Percentiles rank a stretch among this genome's conserved stretches.
These are phyloP conservation scores for Mythimna pallens DNA, from an alignment of 2,888 invertebrate genomes.

Conservation along the genomic window DNA sequence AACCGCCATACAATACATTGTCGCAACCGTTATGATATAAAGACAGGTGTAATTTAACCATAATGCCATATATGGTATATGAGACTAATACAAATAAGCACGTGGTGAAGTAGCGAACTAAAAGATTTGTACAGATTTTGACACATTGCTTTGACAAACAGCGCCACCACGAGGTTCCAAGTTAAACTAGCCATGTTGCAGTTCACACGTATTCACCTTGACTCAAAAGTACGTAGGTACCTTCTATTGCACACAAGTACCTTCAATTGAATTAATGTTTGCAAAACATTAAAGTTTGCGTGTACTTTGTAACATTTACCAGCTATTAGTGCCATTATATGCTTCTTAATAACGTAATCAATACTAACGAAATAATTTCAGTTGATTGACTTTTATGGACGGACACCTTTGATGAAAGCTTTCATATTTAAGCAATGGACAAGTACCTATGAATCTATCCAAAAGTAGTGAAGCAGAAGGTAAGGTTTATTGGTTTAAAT, in stretches of 20 bases:
- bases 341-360: conserved; percentile 51
- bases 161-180: conserved; percentile 20
- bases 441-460: background rate
- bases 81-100: conserved; percentile 23
- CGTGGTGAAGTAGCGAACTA: background rate
- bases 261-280: conserved; percentile 62
- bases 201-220: conserved; percentile 76
- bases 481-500: no score
- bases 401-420: conserved; percentile 40
- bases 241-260: conserved; percentile 65
- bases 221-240: conserved; percentile 66
- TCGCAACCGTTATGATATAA: conserved; percentile 68
- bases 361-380: conserved; percentile 51
- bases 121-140: background rate
- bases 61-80: conserved; percentile 70
- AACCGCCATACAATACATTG: conserved; percentile 58
- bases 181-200: conserved; percentile 31
- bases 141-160: background rate
- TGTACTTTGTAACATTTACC: conserved; percentile 57
- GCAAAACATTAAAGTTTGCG: conserved; percentile 60
- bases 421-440: conserved; percentile 38
- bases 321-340: conserved; percentile 56
- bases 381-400: conserved; percentile 59
- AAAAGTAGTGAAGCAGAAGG: no score
- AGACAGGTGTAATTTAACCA: conserved; percentile 76